A percentile compares a stretch with the other conserved stretches of the same genome.
phyloP scores from a whole-genome alignment of 2,888 invertebrate species.

The Ophioninae sp. region DNA sequence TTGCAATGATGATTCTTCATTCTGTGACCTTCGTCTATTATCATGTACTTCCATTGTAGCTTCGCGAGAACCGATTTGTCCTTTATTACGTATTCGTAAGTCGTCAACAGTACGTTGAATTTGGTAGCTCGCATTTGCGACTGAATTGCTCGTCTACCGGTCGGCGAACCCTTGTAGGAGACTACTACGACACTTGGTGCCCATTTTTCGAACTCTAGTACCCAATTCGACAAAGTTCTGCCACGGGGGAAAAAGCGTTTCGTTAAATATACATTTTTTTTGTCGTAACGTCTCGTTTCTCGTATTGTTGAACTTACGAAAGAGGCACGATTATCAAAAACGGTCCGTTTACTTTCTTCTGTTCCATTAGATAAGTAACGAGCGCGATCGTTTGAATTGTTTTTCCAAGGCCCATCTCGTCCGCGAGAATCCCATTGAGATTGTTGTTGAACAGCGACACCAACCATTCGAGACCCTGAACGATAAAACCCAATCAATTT shows the following conservation, averaged over 20 bases:
- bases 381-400: slow-evolving; percentile 98
- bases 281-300: background rate
- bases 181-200: slow-evolving; percentile 96
- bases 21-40: slow-evolving; percentile 99
- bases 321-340: slow-evolving; percentile 99
- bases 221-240: slow-evolving; percentile 98
- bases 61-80: slow-evolving; percentile 98
- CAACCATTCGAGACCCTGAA: slow-evolving; percentile 97
- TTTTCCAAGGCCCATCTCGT: slow-evolving; percentile 99
- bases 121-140: slow-evolving; percentile 95
- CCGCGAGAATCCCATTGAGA: slow-evolving; percentile 98
- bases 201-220: slow-evolving; percentile 99
- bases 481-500: no score
- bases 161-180: slow-evolving; percentile 96
- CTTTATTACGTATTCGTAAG: slow-evolving; percentile 99
- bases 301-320: slow-evolving; percentile 85
- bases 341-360: slow-evolving; percentile 98
- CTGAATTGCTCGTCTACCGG: slow-evolving; percentile 90
- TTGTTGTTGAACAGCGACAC: slow-evolving; percentile 99
- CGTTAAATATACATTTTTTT: background rate
- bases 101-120: slow-evolving; percentile 98
- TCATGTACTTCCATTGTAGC: slow-evolving; percentile 99
- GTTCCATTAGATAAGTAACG: slow-evolving; percentile 98
- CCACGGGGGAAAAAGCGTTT: background rate
- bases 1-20: slow-evolving; percentile 99